Evolutionary conservation across 1,140 invertebrate genomes (phyloP), one percentile per base, ranked within the genome.

Genomic region (Cydia amplana): DNA sequence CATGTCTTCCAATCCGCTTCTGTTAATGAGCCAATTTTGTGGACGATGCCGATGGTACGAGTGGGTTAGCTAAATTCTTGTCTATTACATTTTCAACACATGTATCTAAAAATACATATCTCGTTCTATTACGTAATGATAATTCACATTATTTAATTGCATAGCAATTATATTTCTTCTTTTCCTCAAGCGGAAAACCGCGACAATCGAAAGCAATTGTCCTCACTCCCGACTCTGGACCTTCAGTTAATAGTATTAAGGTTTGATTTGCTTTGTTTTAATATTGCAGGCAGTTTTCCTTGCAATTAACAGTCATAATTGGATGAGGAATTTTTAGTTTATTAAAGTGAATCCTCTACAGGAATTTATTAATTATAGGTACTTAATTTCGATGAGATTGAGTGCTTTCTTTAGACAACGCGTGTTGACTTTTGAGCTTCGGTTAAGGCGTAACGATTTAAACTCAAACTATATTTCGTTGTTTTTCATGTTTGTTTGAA

Each of bases 131-230:
- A 60, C 55, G 18, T 60, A 60, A 60, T 23, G 55, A 20, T 60
- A 60, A 23, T 60, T 60, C 20, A 60, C 6, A 60, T 60, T 12
- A 10, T 60, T 12, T 60, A 60, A 60, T 60, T 60, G 55, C 55
- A 60, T n/a, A 51, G 49, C 55, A 23, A 60, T 60, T 60, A 70
- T n/a, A 18, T 36, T 40, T 70, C 16, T 70, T 70, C 28, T 70
- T 70, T 70, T 70, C 65, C 28, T 40, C 28, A 40, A 70, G 7
- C 18, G 65, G 65, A 70, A 70, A 43, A 70, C 65, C 32, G 28
- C 16, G 28, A 14, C 32, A 70, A 70, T 70, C 32, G 32, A 36
- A 70, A 36, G 65, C n/a, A 4, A 16, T 6, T n/a, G 28, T 67
- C 28, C 14, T 16, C 64, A 12, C 14, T 6, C 4, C 14, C 64